Conservation (phyloP, 2,113 vertebrate genomes). For the Nettapus auritus region DNA sequence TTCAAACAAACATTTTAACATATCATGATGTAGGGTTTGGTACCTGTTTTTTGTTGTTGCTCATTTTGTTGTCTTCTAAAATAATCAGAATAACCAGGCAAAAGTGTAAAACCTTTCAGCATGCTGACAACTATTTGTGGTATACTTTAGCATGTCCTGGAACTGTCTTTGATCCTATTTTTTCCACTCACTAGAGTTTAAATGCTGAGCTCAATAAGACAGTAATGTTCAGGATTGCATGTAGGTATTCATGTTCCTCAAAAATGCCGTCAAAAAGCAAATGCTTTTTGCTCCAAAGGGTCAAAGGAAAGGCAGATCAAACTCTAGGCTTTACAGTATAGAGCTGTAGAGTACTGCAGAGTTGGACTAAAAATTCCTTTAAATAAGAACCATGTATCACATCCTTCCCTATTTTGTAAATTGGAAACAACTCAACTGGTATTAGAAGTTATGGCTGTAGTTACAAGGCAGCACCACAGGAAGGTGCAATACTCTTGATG, state of each 20-base stretch:
- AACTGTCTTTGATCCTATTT: neutral
- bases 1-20: neutral
- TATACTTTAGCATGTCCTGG: neutral
- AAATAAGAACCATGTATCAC: neutral
- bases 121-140: neutral
- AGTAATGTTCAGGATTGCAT: neutral
- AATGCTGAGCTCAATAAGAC: neutral
- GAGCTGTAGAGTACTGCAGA: neutral
- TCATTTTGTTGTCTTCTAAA: neutral
- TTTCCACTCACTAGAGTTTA: neutral
- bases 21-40: neutral
- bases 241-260: neutral
- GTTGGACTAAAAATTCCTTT: neutral
- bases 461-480: neutral
- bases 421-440: neutral
- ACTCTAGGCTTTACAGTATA: neutral
- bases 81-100: neutral
- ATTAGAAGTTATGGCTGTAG: neutral
- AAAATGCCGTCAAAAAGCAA: neutral
- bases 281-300: neutral
- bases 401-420: neutral
- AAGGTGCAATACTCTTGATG: neutral
- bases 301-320: neutral
- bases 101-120: neutral
- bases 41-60: neutral